Evolutionary conservation across 2,888 invertebrate species (phyloP).

Genomic region (Pteria penguin): DNA sequence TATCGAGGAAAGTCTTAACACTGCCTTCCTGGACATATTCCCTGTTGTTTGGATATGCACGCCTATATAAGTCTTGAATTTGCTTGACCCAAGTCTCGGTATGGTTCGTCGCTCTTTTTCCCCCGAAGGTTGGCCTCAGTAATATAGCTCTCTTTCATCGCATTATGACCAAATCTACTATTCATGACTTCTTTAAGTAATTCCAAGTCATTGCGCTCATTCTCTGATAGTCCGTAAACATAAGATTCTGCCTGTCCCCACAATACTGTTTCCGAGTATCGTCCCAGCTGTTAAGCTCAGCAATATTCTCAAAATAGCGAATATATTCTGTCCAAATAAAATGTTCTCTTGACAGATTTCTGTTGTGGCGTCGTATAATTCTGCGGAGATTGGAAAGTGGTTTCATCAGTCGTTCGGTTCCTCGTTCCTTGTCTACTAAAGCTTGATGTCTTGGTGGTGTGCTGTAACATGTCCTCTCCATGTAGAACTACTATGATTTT

Average conservation of each 20-base stretch:
- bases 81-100: slow-evolving; percentile 1
- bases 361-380: no score
- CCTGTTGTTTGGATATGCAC: background rate
- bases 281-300: slow-evolving; percentile 20
- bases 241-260: slow-evolving; percentile 7
- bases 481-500: no score
- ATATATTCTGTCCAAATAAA: background rate
- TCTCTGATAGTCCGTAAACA: background rate
- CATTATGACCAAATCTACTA: slow-evolving; percentile 3
- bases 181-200: background rate
- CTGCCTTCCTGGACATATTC: slow-evolving; percentile 1
- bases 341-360: no score
- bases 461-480: no score
- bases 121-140: background rate
- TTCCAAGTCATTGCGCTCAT: no score
- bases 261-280: background rate
- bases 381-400: no score
- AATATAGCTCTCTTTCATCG: slow-evolving; percentile 27
- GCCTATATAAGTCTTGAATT: slow-evolving; percentile 8
- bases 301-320: no score
- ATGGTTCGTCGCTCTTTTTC: background rate
- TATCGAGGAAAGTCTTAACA: no score
- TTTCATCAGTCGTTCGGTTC: no score
- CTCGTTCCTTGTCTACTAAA: no score
- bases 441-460: no score